Percentiles rank a stretch among this genome's conserved stretches.
Evolutionary conservation across 2,113 vertebrate genomes (phyloP).

Genomic region (Ameiurus melas): DNA sequence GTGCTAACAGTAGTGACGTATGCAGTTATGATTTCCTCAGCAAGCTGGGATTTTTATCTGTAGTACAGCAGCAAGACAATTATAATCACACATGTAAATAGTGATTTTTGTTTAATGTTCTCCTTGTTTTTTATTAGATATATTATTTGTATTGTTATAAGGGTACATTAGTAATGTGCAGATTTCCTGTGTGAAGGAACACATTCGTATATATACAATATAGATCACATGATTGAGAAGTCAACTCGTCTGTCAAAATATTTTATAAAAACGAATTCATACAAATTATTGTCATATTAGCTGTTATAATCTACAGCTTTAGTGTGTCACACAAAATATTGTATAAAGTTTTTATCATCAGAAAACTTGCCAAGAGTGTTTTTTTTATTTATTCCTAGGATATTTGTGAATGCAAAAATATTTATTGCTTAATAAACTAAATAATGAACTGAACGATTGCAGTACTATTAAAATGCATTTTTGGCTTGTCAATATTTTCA

Average conservation of each 20-base stretch:
- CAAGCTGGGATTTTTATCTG: background rate
- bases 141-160: slow-evolving; percentile 28
- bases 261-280: background rate
- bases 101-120: slow-evolving; percentile 6
- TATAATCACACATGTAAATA: slow-evolving; percentile 22
- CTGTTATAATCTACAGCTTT: slow-evolving; percentile 29
- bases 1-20: background rate
- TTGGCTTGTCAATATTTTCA: background rate
- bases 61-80: background rate
- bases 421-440: slow-evolving; percentile 31
- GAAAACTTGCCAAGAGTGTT: background rate
- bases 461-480: background rate
- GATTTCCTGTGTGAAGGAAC: slow-evolving; percentile 36
- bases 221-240: slow-evolving; percentile 32
- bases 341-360: background rate
- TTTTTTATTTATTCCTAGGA: background rate
- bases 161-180: slow-evolving; percentile 41
- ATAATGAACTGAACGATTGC: slow-evolving; percentile 3
- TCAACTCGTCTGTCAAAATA: slow-evolving; percentile 43
- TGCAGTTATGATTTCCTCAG: background rate
- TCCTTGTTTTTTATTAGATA: slow-evolving; percentile 35
- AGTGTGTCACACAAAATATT: slow-evolving; percentile 16
- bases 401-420: slow-evolving; percentile 26
- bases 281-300: slow-evolving; percentile 30
- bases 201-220: slow-evolving; percentile 41